These are phyloP conservation scores for Decapterus maruadsi DNA, from an alignment of 2,797 vertebrate genomes.

Conservation along the genomic window DNA sequence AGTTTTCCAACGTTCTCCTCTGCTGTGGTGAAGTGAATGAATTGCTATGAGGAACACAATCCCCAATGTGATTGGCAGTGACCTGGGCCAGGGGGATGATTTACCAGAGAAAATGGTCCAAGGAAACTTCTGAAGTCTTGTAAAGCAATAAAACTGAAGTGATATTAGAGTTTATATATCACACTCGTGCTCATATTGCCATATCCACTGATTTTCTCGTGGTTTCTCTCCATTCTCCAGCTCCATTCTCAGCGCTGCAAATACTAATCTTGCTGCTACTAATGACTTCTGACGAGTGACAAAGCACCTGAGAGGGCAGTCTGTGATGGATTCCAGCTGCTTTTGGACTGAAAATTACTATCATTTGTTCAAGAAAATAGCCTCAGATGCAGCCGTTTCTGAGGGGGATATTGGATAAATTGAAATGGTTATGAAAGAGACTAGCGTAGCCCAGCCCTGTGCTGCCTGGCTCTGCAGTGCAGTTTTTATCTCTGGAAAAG, in stretches of 20 bases:
- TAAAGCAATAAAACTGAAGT: conserved; percentile 64
- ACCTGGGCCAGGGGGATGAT: conserved; percentile 59
- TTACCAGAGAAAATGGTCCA: conserved; percentile 65
- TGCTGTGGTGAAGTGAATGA: conserved; percentile 50
- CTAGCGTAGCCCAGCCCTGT: conserved; percentile 42
- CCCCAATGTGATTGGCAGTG: conserved; percentile 55
- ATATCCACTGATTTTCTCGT: conserved; percentile 64
- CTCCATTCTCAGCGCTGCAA: conserved; percentile 65
- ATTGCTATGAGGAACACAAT: conserved; percentile 60
- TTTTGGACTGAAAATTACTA: conserved; percentile 83
- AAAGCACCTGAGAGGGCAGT: conserved; percentile 81
- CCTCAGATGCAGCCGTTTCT: conserved; percentile 81
- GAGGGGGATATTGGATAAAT: conserved; percentile 84
- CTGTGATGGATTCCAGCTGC: conserved; percentile 80
- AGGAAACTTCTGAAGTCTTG: conserved; percentile 65
- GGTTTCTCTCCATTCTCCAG: conserved; percentile 57
- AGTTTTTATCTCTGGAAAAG: conserved; percentile 69
- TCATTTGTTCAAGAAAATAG: conserved; percentile 88
- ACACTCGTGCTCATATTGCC: conserved; percentile 43
- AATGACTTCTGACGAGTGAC: conserved; percentile 87
- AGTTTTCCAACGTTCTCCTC: conserved; percentile 48
- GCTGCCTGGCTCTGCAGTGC: conserved; percentile 53
- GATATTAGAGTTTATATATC: conserved; percentile 75
- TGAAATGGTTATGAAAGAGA: conserved; percentile 84
- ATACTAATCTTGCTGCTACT: conserved; percentile 83